phyloP scores from a whole-genome alignment of 2,113 vertebrate genomes.

The Neolamprologus caudopunctatus region DNA sequence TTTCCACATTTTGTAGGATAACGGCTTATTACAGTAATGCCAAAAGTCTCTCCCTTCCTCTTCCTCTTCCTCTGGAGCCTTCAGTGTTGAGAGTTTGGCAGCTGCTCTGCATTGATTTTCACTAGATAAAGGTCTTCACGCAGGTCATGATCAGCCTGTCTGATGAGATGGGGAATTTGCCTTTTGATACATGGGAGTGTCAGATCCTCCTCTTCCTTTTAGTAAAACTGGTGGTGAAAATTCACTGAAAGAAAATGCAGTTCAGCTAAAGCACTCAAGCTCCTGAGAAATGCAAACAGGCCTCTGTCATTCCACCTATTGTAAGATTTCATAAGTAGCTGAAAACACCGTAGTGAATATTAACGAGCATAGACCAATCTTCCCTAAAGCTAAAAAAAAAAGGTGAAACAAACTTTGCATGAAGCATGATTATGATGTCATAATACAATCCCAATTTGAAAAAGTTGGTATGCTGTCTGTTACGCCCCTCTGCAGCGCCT shows the following conservation, averaged over 20 bases:
- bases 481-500: background rate
- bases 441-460: background rate
- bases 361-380: background rate
- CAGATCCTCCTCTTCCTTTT: background rate
- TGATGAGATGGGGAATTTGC: background rate
- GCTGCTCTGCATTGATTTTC: slow-evolving; percentile 6
- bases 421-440: background rate
- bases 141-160: background rate
- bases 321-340: background rate
- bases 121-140: background rate
- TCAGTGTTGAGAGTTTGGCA: background rate
- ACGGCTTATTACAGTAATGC: background rate
- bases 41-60: background rate
- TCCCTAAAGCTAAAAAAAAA: background rate
- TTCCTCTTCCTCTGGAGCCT: background rate
- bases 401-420: background rate
- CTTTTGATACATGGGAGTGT: background rate
- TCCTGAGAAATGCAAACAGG: background rate
- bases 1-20: background rate
- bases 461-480: background rate
- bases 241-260: background rate
- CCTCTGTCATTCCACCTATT: background rate
- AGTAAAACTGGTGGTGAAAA: background rate
- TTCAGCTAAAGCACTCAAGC: background rate
- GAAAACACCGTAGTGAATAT: background rate